These are phyloP conservation scores for Tridacna crocea DNA, from an alignment of 2,888 invertebrate genomes.

Conservation along the genomic window DNA sequence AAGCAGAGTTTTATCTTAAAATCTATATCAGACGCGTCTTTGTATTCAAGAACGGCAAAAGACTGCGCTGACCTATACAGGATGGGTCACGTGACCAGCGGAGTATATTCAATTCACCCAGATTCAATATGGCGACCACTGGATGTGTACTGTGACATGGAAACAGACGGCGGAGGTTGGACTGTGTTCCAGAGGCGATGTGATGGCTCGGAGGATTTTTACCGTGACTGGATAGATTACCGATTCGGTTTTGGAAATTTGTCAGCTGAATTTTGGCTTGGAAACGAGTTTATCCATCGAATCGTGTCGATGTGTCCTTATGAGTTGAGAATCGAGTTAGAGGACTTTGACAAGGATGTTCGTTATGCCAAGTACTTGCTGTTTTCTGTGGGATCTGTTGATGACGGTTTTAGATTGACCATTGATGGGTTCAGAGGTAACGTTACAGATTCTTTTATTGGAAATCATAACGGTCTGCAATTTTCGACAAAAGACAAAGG, in stretches of 20 bases:
- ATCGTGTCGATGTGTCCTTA: constrained; percentile 52
- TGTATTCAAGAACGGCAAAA: not conserved
- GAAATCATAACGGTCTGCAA: not conserved
- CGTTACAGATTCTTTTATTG: constrained; percentile 23
- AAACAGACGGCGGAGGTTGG: constrained; percentile 62
- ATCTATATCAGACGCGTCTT: not conserved
- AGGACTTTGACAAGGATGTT: constrained; percentile 19
- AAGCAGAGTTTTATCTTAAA: not conserved
- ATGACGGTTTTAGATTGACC: constrained; percentile 39
- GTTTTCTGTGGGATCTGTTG: constrained; percentile 45
- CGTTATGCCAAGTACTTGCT: constrained; percentile 60
- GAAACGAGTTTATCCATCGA: constrained; percentile 54
- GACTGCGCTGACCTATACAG: not conserved
- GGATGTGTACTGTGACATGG: constrained; percentile 41
- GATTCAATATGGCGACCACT: constrained; percentile 28
- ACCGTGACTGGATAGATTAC: constrained; percentile 45
- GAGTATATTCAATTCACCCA: constrained; percentile 35
- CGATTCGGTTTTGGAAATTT: constrained; percentile 45
- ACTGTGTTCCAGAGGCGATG: constrained; percentile 55
- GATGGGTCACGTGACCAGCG: constrained; percentile 1
- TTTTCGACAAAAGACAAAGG: constrained; percentile 35
- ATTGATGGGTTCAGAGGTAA: constrained; percentile 56
- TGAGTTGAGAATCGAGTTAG: constrained; percentile 56
- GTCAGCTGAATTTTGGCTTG: constrained; percentile 43
- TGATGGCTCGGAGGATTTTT: constrained; percentile 45